Conservation (phyloP, 1,140 invertebrate species). For the Liolophura sinensis region DNA sequence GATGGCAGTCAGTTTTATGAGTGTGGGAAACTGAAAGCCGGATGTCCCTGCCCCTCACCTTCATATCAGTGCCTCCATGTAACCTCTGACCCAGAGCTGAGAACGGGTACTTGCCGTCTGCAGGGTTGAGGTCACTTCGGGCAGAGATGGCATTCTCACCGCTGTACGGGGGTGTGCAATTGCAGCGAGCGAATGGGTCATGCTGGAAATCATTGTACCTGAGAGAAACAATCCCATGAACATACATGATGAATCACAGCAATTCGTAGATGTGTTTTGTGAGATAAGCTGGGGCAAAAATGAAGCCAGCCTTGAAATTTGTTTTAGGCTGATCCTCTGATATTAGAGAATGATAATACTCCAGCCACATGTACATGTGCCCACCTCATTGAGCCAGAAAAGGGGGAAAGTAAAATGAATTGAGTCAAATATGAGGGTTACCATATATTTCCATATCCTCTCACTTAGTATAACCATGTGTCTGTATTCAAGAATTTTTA, state of each 20-base stretch:
- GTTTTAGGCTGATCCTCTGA: too few species aligned
- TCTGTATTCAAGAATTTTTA: too few species aligned
- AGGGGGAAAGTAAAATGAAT: too few species aligned
- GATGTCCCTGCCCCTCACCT: conserved; percentile 57
- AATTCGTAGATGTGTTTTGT: neutral
- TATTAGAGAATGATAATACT: too few species aligned
- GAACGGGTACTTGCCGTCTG: conserved; percentile 70
- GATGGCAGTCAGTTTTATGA: neutral
- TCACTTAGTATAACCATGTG: too few species aligned
- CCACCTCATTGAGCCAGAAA: too few species aligned
- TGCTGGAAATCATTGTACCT: conserved; percentile 74
- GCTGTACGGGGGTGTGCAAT: conserved; percentile 74
- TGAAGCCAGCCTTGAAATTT: too few species aligned
- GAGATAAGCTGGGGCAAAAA: too few species aligned
- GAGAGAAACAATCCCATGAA: conserved; percentile 13
- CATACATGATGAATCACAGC: neutral
- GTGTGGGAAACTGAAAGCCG: neutral
- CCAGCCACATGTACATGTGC: too few species aligned
- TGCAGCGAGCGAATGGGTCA: conserved; percentile 72
- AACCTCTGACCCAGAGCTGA: conserved; percentile 67
- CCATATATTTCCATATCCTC: too few species aligned
- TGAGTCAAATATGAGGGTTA: too few species aligned
- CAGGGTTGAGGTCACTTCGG: conserved; percentile 72
- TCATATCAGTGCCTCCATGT: conserved; percentile 71
- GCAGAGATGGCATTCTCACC: conserved; percentile 75